These are phyloP conservation scores for Anthophora plumipes DNA, from an alignment of 2,888 invertebrate species.

Conservation along the genomic window DNA sequence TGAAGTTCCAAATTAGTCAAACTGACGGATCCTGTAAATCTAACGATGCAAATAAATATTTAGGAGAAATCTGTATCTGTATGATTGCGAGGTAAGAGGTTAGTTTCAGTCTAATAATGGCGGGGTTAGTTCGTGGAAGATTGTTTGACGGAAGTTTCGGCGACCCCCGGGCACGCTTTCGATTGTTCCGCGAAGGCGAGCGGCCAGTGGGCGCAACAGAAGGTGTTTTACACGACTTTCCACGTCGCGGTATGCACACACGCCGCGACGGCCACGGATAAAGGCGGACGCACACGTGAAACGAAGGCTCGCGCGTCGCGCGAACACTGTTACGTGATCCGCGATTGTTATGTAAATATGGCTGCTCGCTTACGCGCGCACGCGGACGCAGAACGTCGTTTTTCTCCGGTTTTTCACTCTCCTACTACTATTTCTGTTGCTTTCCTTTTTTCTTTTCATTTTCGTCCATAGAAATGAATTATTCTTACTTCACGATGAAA, in stretches of 20 bases:
- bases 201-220: constrained; percentile 34
- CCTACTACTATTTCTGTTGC: not conserved
- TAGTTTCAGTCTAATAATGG: too few species aligned
- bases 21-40: too few species aligned
- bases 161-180: not conserved
- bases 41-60: too few species aligned
- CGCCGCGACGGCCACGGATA: constrained; percentile 68
- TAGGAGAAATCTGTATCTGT: not conserved
- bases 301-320: constrained; percentile 73
- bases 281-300: constrained; percentile 52
- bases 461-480: not conserved
- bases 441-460: not conserved
- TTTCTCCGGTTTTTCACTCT: constrained; percentile 32
- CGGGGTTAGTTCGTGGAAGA: not conserved
- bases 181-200: not conserved
- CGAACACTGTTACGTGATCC: constrained; percentile 81
- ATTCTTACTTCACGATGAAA: too few species aligned
- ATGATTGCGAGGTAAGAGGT: too few species aligned
- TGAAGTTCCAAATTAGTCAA: too few species aligned
- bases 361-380: constrained; percentile 73
- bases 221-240: constrained; percentile 71
- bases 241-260: constrained; percentile 67
- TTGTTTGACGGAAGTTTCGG: constrained; percentile 2
- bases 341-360: constrained; percentile 83
- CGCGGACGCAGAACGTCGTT: constrained; percentile 59